These are phyloP conservation scores for Manis crassicaudata DNA, from an alignment of 2,797 vertebrate genomes.

Conservation along the genomic window DNA sequence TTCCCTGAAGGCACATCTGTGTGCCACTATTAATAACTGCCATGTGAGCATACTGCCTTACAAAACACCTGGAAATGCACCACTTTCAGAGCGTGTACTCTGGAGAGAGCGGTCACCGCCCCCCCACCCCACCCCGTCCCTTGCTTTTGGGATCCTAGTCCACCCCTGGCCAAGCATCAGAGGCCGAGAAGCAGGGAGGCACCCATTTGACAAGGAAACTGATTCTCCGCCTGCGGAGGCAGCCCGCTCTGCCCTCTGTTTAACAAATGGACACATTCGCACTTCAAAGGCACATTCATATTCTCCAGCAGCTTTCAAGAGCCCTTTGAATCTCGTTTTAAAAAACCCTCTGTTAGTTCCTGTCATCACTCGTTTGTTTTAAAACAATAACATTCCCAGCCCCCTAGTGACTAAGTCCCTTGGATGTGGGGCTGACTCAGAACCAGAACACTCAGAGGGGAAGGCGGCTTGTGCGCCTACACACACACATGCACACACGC, in stretches of 20 bases:
- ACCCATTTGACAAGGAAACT: constrained; percentile 79
- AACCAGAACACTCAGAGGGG: not conserved
- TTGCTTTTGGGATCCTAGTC: not conserved
- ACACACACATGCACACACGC: not conserved
- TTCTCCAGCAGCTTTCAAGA: constrained; percentile 86
- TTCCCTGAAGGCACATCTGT: no score
- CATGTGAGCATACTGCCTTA: fast-evolving
- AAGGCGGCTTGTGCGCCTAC: no score
- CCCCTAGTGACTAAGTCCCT: constrained; percentile 61
- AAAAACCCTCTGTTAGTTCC: constrained; percentile 70
- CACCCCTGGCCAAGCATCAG: not conserved
- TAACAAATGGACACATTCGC: constrained; percentile 85
- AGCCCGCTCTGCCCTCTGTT: constrained; percentile 82
- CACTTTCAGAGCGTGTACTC: fast-evolving
- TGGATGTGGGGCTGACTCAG: constrained; percentile 57
- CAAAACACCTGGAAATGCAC: fast-evolving
- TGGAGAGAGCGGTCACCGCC: not conserved
- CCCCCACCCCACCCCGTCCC: not conserved
- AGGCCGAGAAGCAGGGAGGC: constrained; percentile 52
- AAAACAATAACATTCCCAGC: constrained; percentile 80
- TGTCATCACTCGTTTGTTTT: constrained; percentile 77
- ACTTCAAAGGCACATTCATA: constrained; percentile 87
- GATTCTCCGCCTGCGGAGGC: constrained; percentile 63
- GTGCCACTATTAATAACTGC: fast-evolving
- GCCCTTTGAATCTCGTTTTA: constrained; percentile 82